Base-by-base conservation (phyloP, 2,888 invertebrate species). In the Galerucella calmariensis region DNA sequence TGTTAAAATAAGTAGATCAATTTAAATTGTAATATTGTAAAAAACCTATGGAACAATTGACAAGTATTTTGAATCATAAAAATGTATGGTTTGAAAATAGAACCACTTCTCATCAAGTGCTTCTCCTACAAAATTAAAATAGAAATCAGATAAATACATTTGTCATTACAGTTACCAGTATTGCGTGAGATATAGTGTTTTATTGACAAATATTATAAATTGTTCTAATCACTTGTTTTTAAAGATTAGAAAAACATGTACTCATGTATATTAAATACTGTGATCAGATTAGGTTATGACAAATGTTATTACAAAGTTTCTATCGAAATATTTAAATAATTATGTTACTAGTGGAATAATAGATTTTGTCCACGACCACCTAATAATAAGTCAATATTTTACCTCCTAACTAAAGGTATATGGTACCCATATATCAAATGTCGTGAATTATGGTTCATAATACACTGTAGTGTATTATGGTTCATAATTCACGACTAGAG, bases 1-100 rank as follows among this genome's bases (percentile, higher is more conserved):
- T 41, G 9, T 41, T 41, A 41, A 41, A 41, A 41, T 41, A 41
- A 41, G 35, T 41, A 41, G 9, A 41, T 41, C 48, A 48, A 48
- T 46, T 46, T 46, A 46, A 10, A 46, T 46, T 46, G 46, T 12
- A 6, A 46, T 1, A 46, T 14, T 53, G n/a, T 53, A n/a, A 53
- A 53, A 53, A n/a, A n/a, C 16, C 35, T 41, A 10, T 56, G 16
- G 16, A 56, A 56, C 10, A 56, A 56, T 56, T 56, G 16, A 56
- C 56, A 56, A 56, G 56, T 16, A 16, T 53, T 53, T 53, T 53
- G 53, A 53, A 53, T 16, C 16, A 53, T 53, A 16, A 20, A 20
- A 14, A 67, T 56, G 44, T n/a, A 9, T 53, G 10, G 58, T 58
- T 53, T 68, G 59, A 59, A 68, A 68, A 68, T 68, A 68, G 59